Evolutionary conservation across 2,888 invertebrate genomes (phyloP).

Genomic region (Dynastes tityus): DNA sequence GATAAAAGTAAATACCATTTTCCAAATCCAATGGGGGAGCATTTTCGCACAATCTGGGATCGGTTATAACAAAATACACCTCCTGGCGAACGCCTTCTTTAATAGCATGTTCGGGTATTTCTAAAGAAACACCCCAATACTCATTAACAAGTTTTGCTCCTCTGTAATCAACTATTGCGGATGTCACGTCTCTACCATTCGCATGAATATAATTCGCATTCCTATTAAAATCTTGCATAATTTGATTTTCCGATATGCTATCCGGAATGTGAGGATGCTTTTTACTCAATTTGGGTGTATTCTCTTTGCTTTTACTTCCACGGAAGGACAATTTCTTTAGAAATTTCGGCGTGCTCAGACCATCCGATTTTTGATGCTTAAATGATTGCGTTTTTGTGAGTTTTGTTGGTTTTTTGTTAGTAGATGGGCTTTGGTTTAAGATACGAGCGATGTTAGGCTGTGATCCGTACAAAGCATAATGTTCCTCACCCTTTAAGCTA

Average conservation of each 20-base stretch:
- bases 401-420: slow-evolving; percentile 66
- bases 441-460: slow-evolving; percentile 70
- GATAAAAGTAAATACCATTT: slow-evolving; percentile 78
- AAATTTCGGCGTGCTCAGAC: slow-evolving; percentile 66
- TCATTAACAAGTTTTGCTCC: slow-evolving; percentile 90
- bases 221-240: slow-evolving; percentile 60
- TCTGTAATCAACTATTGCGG: slow-evolving; percentile 79
- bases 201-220: slow-evolving; percentile 58
- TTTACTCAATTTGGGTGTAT: slow-evolving; percentile 63
- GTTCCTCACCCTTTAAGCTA: slow-evolving; percentile 67
- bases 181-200: slow-evolving; percentile 69
- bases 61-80: slow-evolving; percentile 93
- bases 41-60: slow-evolving; percentile 82
- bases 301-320: slow-evolving; percentile 54
- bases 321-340: slow-evolving; percentile 64
- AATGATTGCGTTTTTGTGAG: slow-evolving; percentile 70
- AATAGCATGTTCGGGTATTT: slow-evolving; percentile 92
- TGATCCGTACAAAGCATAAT: slow-evolving; percentile 68
- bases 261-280: slow-evolving; percentile 60
- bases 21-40: slow-evolving; percentile 91
- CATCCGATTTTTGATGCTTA: slow-evolving; percentile 66
- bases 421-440: slow-evolving; percentile 62
- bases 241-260: slow-evolving; percentile 60
- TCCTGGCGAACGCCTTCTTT: slow-evolving; percentile 88
- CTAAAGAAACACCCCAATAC: slow-evolving; percentile 92